These are phyloP conservation scores for Muscicapa adusta DNA, from an alignment of 2,113 vertebrate genomes.

Conservation along the genomic window DNA sequence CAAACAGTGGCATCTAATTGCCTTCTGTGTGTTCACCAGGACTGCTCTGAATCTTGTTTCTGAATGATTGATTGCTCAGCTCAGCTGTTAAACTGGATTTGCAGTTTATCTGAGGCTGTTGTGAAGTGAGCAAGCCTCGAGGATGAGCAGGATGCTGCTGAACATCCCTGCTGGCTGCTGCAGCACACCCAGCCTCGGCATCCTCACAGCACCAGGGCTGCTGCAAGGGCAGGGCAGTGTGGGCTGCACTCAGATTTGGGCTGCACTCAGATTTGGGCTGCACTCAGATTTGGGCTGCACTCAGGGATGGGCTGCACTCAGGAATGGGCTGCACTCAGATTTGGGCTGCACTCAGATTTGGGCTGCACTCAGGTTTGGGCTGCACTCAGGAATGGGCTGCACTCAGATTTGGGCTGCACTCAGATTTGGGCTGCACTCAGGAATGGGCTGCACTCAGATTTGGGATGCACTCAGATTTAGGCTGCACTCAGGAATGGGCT, in stretches of 20 bases:
- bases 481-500: too few relatives aligned
- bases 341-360: too few relatives aligned
- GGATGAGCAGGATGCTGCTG: background rate
- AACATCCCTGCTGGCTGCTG: background rate
- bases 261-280: background rate
- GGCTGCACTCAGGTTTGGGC: background rate
- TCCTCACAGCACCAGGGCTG: background rate
- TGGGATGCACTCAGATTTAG: too few relatives aligned
- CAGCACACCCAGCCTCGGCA: slow-evolving; percentile 16
- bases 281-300: too few relatives aligned
- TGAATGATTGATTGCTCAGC: slow-evolving; percentile 49
- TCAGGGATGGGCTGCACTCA: too few relatives aligned
- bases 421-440: too few relatives aligned
- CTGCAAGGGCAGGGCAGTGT: background rate
- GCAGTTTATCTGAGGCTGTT: slow-evolving; percentile 7
- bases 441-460: too few relatives aligned
- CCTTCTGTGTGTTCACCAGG: slow-evolving; percentile 43
- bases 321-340: too few relatives aligned
- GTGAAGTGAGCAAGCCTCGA: slow-evolving; percentile 11
- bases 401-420: too few relatives aligned
- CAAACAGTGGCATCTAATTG: slow-evolving; percentile 57
- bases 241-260: background rate
- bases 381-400: background rate
- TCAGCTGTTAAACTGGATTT: slow-evolving; percentile 46
- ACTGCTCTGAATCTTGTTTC: slow-evolving; percentile 53